Conservation (phyloP, 1,140 invertebrate species). For the Drosophila sturtevanti region DNA sequence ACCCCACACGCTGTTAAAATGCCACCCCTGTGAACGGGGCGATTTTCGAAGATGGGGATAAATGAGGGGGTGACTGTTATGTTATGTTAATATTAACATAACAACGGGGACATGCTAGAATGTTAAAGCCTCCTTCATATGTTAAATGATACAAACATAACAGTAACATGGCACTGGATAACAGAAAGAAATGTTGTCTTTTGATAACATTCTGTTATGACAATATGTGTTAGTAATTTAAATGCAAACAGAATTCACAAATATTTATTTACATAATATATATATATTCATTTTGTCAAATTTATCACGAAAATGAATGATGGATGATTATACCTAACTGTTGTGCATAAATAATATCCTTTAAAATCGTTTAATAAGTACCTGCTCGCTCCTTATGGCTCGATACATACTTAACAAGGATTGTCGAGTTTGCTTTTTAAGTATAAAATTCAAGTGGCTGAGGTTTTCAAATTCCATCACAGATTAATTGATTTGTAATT, state of each 20-base stretch:
- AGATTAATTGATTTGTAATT: not conserved
- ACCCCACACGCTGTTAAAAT: slow-evolving; percentile 30
- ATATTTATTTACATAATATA: not conserved
- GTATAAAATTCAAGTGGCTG: not conserved
- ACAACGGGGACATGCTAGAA: not conserved
- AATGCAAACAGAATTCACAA: not conserved
- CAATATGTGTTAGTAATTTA: not conserved
- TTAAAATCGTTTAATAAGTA: too few relatives aligned
- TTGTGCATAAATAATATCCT: too few relatives aligned
- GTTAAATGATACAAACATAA: not conserved
- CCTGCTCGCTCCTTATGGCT: too few relatives aligned
- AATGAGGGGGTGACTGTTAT: slow-evolving; percentile 29
- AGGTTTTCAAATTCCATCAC: not conserved
- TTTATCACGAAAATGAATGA: too few relatives aligned
- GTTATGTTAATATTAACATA: slow-evolving; percentile 36
- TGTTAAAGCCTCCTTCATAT: not conserved
- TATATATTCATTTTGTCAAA: too few relatives aligned
- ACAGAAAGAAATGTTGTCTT: not conserved
- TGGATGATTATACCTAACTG: too few relatives aligned
- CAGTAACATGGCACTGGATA: not conserved
- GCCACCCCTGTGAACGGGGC: slow-evolving; percentile 47
- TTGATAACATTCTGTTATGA: not conserved
- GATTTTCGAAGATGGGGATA: slow-evolving; percentile 61
- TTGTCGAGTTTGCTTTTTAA: too few relatives aligned
- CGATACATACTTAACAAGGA: too few relatives aligned